Conservation (phyloP, 2,797 vertebrate species). For the Melanotaenia nigrans region DNA sequence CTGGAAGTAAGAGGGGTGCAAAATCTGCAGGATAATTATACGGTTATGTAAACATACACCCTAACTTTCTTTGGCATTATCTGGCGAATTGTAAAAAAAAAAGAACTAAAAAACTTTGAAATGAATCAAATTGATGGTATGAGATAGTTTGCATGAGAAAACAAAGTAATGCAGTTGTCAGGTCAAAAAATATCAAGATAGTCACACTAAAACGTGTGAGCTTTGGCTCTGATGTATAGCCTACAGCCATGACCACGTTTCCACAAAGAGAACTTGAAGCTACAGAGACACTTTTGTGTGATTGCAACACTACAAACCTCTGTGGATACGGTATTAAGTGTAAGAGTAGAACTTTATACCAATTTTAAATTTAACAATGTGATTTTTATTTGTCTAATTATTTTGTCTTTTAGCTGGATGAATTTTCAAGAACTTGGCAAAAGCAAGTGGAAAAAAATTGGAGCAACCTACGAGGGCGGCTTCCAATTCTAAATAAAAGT, state of each 20-base stretch:
- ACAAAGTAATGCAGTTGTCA: not conserved
- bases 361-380: not conserved
- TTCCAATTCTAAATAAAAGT: slow-evolving; percentile 18
- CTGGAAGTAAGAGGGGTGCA: slow-evolving; percentile 10
- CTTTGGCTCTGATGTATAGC: slow-evolving; percentile 8
- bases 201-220: slow-evolving; percentile 12
- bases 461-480: not conserved
- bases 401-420: not conserved
- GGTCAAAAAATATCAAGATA: slow-evolving; percentile 1
- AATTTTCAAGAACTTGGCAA: slow-evolving; percentile 7
- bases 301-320: slow-evolving; percentile 1
- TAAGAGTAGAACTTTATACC: not conserved
- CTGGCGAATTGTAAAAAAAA: slow-evolving; percentile 20
- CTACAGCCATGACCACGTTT: not conserved
- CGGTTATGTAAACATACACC: slow-evolving; percentile 32
- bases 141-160: slow-evolving; percentile 7
- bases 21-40: slow-evolving; percentile 22
- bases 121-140: not conserved
- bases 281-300: not conserved
- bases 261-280: not conserved
- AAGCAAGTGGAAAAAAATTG: not conserved
- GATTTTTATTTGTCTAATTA: not conserved
- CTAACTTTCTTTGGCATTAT: slow-evolving; percentile 4
- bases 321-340: not conserved
- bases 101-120: not conserved